Base-by-base conservation (phyloP, 2,113 vertebrate species). In the Paramisgurnus dabryanus region DNA sequence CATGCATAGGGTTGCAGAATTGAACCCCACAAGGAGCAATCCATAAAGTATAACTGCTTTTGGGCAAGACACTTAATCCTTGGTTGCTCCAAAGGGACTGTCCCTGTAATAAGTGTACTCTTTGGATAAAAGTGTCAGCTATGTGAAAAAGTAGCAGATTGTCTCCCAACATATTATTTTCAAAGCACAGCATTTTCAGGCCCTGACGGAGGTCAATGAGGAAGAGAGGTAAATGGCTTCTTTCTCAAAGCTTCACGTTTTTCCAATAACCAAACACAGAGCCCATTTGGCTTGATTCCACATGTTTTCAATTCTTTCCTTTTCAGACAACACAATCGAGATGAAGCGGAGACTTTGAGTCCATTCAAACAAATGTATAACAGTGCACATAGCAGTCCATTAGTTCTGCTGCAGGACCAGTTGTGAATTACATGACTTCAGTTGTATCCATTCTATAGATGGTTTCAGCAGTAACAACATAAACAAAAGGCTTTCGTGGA, bases 91-190 rank as follows among this genome's bases (percentile, higher is more conserved):
- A 73, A 6, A 5, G 40, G 10, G 57, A 47, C 18, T 9, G 15
- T 64, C 13, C 43, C 43, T 75, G 13, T 39, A 75, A 63, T 63
- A 75, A 73, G 57, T 57, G 53, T 45, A 22, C 43, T 34, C 73
- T 64, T 76, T 64, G 60, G 60, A 76, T 76, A 61, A 76, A 76
- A 39, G 22, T 64, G 73, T 76, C 60, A 75, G 12, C 43, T 50
- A 76, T 34, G 18, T 34, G 58, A 76, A 49, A 49, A 76, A 76
- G 47, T 49, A 76, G 22, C 55, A 60, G 18, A 60, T 60, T 6
- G 58, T 12, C 73, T 75, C 8, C 43, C 13, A 75, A 43, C 57
- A 64, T 76, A n/a, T 61, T 49, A 47, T 49, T 64, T 34, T 34
- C 0, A 6, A 60, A 61, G 61, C 27, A 22, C 18, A 74, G 57